These are phyloP conservation scores for Sinelater perroti DNA, from an alignment of 2,888 invertebrate genomes.

Conservation along the genomic window DNA sequence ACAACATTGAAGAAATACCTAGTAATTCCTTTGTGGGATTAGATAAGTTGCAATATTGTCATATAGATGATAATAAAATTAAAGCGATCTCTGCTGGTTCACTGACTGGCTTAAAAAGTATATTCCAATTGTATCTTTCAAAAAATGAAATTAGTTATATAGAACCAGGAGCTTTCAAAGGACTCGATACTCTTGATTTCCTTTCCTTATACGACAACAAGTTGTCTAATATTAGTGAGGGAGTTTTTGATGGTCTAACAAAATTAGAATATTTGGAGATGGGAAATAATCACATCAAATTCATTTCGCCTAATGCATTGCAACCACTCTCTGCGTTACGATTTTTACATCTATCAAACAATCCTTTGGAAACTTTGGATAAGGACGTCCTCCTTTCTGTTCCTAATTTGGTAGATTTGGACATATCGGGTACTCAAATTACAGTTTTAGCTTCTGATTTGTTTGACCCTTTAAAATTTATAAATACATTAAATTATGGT, in stretches of 20 bases:
- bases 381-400: neutral
- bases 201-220: slow-evolving; percentile 20
- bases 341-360: neutral
- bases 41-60: neutral
- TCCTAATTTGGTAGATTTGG: neutral
- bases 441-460: neutral
- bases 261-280: slow-evolving; percentile 21
- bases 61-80: slow-evolving; percentile 15
- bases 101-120: slow-evolving; percentile 9
- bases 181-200: slow-evolving; percentile 13
- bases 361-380: slow-evolving; percentile 7
- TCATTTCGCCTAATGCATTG: neutral
- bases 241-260: slow-evolving; percentile 14
- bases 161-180: slow-evolving; percentile 21
- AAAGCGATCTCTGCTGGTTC: neutral
- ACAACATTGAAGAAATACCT: neutral
- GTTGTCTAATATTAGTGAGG: slow-evolving; percentile 4
- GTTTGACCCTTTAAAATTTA: neutral
- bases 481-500: slow-evolving; percentile 7
- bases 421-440: slow-evolving; percentile 2
- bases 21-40: neutral
- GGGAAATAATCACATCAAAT: slow-evolving; percentile 19
- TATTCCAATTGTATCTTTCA: slow-evolving; percentile 12
- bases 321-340: neutral
- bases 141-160: slow-evolving; percentile 20